Evolutionary conservation across 2,113 vertebrate species (phyloP), one percentile per base, ranked within the genome.

Genomic region (Istiophorus platypterus): DNA sequence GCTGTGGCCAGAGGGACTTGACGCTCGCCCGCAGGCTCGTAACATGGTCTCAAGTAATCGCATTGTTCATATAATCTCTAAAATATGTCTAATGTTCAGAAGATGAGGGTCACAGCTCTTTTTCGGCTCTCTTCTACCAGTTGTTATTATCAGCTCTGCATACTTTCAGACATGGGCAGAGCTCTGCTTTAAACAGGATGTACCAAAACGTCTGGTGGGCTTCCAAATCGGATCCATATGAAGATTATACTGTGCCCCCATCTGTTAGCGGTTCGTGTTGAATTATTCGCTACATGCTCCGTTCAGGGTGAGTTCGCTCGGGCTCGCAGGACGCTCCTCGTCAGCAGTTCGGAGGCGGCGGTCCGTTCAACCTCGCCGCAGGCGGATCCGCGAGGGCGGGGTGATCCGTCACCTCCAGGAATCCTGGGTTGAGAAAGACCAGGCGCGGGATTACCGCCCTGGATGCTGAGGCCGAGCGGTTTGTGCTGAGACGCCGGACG

Each of bases 171-270:
- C 68, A 42, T 3, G 61, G 81, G 76, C 83, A 78, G 81, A 78
- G 80, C 54, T 2, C 68, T 54, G 82, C 79, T 82, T 91, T 89
- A 92, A 93, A 90, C 91, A 86, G 92, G 91, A 93, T 83, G 83
- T 82, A 79, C 91, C 85, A 77, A 86, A 86, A 86, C 8, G 41
- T 78, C 73, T 85, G 88, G 63, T 91, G 84, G 31, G 81, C 72
- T 86, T 90, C 89, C 86, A 92, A 93, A 94, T 93, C 76, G 89
- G 87, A 93, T 93, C 93, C 94, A 94, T 92, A 91, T 94, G 94
- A 93, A 88, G 92, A 93, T 92, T 93, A 92, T 88, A 86, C 85
- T 85, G 89, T 90, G 87, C 77, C 87, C 71, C 84, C 91, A 93
- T 93, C 93, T 94, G 93, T 91, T 93, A 88, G 85, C 82, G 67